Evolutionary conservation across 2,888 invertebrate species (phyloP), one percentile per base, ranked within the genome.

Genomic region (Oligia fasciuncula): DNA sequence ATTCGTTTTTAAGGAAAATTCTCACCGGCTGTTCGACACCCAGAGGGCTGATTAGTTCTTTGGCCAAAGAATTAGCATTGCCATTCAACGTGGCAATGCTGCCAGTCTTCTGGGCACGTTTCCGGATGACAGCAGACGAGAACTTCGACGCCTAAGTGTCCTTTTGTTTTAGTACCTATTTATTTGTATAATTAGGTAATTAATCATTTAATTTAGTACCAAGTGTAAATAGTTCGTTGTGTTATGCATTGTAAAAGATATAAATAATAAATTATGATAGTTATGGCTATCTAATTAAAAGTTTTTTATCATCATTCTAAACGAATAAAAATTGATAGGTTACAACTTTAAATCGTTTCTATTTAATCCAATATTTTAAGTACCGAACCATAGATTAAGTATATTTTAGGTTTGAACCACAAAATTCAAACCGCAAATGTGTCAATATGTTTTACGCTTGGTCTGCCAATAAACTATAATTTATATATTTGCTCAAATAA

Each of bases 371-470:
- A 29, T 29, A 69, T 17, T 73, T 49, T 3, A 17, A 19, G 19
- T 46, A 29, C 3, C 11, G 11, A 29, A 46, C 46, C 19, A 35
- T 60, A 60, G 11, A 54, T 23, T 54, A 23, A 51, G 11, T 35
- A 4, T 1, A 2, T 72, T 19, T 29, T 14, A 46, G 0, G 17
- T 29, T 77, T 4, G 9, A 49, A 80, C 23, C n/a, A 40, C 29
- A 51, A 81, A 29, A 13, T 43, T 75, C 17, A 77, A 77, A 77
- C 23, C 23, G 11, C 60, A 60, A n/a, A 60, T 11, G 11, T 35
- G 19, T 23, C 23, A 49, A n/a, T 46, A 57, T 49, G 14, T 79
- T 60, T 49, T 17, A 77, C 8, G 19, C 49, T 19, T n/a, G 6
- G 51, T 43, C n/a, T n/a, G 6, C 29, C 46, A 67, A 69, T 57